These are phyloP conservation scores for Lonchura striata DNA, from an alignment of 2,113 vertebrate genomes.

Conservation along the genomic window DNA sequence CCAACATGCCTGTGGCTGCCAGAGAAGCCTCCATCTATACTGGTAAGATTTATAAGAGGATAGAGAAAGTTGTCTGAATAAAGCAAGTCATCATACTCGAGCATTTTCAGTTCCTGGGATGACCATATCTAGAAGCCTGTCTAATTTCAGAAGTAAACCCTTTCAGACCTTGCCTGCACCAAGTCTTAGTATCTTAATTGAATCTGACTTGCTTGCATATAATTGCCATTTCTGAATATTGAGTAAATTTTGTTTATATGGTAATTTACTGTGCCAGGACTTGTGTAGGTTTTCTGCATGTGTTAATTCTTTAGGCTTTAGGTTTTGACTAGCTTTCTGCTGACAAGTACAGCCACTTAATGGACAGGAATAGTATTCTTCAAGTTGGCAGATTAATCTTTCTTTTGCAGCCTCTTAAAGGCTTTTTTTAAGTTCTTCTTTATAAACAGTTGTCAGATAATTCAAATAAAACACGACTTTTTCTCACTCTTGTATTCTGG, in stretches of 20 bases:
- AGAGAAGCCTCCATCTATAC: constrained; percentile 98
- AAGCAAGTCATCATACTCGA: not conserved
- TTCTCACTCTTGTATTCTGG: not conserved
- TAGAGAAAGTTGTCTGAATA: not conserved
- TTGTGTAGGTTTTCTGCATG: not conserved
- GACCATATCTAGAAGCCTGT: not conserved
- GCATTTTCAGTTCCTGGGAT: not conserved
- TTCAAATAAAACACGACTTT: not conserved
- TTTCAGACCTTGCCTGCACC: not conserved
- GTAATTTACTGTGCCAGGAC: not conserved
- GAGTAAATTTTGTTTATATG: not conserved
- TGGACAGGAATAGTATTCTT: not conserved
- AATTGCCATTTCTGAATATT: not conserved
- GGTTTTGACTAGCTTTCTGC: not conserved
- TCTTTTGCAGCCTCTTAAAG: not conserved
- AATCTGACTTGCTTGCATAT: not conserved
- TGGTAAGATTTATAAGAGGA: constrained; percentile 72
- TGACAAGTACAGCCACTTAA: not conserved
- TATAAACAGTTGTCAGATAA: not conserved
- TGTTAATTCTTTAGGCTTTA: not conserved
- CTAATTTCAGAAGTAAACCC: not conserved
- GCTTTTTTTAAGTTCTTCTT: not conserved
- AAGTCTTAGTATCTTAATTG: not conserved
- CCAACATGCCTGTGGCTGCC: constrained; percentile 98
- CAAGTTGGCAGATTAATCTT: not conserved